Conservation (phyloP, 2,113 vertebrate species). For the Gobius niger region DNA sequence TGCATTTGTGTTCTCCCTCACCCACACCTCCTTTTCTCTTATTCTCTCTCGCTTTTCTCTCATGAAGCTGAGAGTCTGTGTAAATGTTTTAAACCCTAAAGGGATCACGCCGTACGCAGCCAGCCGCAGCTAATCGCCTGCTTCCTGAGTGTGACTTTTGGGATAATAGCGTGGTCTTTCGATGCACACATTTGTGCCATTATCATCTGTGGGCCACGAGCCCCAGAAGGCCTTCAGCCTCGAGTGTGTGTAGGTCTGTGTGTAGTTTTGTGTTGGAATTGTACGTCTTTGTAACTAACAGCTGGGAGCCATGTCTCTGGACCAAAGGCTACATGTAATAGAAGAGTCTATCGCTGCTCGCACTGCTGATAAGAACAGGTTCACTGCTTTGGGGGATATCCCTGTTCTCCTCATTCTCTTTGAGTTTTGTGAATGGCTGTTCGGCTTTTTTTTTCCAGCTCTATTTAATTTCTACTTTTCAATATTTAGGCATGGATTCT, state of each 20-base stretch:
- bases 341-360: slow-evolving; percentile 38
- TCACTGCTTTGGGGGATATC: slow-evolving; percentile 32
- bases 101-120: slow-evolving; percentile 19
- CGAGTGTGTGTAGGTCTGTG: background rate
- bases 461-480: background rate
- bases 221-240: slow-evolving; percentile 7
- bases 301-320: slow-evolving; percentile 42
- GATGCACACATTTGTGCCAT: slow-evolving; percentile 1
- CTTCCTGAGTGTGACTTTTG: slow-evolving; percentile 33
- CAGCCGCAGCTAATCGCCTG: slow-evolving; percentile 24
- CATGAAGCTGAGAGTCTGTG: slow-evolving; percentile 12
- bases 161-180: slow-evolving; percentile 18
- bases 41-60: slow-evolving; percentile 10
- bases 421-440: background rate
- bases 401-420: slow-evolving; percentile 14
- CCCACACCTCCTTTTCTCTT: background rate
- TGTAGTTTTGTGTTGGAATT: background rate
- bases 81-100: slow-evolving; percentile 42
- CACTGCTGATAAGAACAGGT: slow-evolving; percentile 43
- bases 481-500: too few relatives aligned
- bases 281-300: slow-evolving; percentile 39
- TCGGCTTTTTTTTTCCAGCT: slow-evolving; percentile 2
- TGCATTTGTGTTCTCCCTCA: background rate
- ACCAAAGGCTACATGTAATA: slow-evolving; percentile 53
- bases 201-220: slow-evolving; percentile 33